Conservation (phyloP, 2,888 invertebrate species). For the Phania funesta region DNA sequence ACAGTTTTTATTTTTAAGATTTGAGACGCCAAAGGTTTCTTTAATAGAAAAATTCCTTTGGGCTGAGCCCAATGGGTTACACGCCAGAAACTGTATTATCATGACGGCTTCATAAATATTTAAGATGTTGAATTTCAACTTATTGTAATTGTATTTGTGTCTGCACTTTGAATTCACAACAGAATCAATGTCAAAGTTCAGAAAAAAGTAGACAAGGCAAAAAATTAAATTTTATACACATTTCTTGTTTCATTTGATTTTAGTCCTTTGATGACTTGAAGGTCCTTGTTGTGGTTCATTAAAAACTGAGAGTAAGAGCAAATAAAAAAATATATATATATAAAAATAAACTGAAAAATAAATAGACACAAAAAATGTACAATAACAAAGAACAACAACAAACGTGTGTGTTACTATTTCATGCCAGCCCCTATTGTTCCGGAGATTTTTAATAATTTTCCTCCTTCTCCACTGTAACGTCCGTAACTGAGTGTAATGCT, state of each 20-base stretch:
- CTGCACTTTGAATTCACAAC: neutral
- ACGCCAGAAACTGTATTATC: too few species aligned
- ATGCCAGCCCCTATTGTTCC: conserved; percentile 20
- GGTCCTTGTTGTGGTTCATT: conserved; percentile 25
- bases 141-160: neutral
- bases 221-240: conserved; percentile 4
- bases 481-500: neutral
- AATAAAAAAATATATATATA: neutral
- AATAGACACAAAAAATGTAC: neutral
- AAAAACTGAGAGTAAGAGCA: neutral
- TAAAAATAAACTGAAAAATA: conserved; percentile 6
- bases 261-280: conserved; percentile 13
- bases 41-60: too few species aligned
- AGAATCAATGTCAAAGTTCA: conserved; percentile 13
- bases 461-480: neutral
- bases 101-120: neutral
- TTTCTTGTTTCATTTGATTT: neutral
- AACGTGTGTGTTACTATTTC: conserved; percentile 35
- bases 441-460: conserved; percentile 27
- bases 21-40: too few species aligned
- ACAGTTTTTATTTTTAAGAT: too few species aligned
- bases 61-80: too few species aligned
- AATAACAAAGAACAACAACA: neutral
- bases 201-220: neutral
- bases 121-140: neutral